phyloP scores from a whole-genome alignment of 2,888 invertebrate genomes.

The Hydrotaea diabolus region DNA sequence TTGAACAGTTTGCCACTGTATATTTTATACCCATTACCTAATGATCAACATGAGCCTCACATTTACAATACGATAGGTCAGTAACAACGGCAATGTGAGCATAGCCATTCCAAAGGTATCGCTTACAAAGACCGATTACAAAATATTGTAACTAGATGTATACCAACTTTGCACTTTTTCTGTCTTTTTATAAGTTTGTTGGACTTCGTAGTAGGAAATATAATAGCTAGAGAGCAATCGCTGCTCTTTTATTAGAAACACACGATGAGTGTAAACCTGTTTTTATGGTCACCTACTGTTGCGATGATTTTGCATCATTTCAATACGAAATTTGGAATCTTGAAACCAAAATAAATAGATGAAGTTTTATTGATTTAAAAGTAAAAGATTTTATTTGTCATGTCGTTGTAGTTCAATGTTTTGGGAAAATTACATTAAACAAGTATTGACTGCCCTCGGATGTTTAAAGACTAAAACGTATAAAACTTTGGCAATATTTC shows the following conservation, averaged over 20 bases:
- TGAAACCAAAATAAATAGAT: background rate
- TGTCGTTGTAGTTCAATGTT: background rate
- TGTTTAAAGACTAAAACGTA: too few relatives aligned
- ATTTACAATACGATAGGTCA: background rate
- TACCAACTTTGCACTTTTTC: background rate
- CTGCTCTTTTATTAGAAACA: too few relatives aligned
- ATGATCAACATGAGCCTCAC: background rate
- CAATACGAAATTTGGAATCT: background rate
- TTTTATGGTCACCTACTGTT: background rate
- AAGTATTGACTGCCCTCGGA: too few relatives aligned
- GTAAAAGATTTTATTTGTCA: background rate
- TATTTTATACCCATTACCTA: background rate
- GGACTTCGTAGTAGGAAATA: background rate
- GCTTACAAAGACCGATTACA: background rate
- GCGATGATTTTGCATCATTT: background rate
- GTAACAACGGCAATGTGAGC: background rate
- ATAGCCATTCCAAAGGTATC: background rate
- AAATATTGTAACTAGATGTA: too few relatives aligned
- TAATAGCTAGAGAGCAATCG: too few relatives aligned
- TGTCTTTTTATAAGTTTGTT: background rate
- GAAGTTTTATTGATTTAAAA: slow-evolving; percentile 1
- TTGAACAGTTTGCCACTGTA: background rate
- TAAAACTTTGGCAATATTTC: too few relatives aligned
- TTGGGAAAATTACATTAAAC: too few relatives aligned
- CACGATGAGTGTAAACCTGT: too few relatives aligned